Percentiles rank a stretch among this genome's conserved stretches.
phyloP scores from a whole-genome alignment of 2,888 invertebrate species.

The Chouioia cunea region DNA sequence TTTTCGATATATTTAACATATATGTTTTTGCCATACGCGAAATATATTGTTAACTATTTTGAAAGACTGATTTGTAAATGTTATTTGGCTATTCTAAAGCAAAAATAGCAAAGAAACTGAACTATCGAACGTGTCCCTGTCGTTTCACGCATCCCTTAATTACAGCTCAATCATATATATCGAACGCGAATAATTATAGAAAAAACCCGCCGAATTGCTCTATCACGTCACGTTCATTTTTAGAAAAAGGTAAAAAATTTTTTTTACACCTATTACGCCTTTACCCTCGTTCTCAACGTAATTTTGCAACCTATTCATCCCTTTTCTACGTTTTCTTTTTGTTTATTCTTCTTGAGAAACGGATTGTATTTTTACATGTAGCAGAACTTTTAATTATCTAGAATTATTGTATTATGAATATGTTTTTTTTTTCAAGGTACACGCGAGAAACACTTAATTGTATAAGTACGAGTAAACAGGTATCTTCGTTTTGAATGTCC shows the following conservation, averaged over 20 bases:
- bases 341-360: conserved; percentile 24
- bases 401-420: conserved; percentile 29
- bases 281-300: conserved; percentile 27
- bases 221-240: conserved; percentile 16
- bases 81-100: conserved; percentile 4
- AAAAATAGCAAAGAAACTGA: conserved; percentile 7
- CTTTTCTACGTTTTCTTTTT: conserved; percentile 2
- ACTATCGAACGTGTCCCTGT: conserved; percentile 43
- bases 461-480: conserved; percentile 55
- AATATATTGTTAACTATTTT: too few relatives aligned
- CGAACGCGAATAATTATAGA: conserved; percentile 24
- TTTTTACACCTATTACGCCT: conserved; percentile 37
- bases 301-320: conserved; percentile 7
- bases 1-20: not conserved
- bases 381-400: conserved; percentile 11
- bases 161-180: conserved; percentile 19
- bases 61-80: not conserved
- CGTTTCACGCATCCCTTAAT: conserved; percentile 16
- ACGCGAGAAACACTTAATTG: conserved; percentile 59
- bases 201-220: too few relatives aligned
- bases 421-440: conserved; percentile 48
- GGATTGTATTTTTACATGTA: not conserved
- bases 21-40: too few relatives aligned
- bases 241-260: conserved; percentile 43
- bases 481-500: conserved; percentile 47